Percentiles rank a stretch among this genome's conserved stretches.
Evolutionary conservation across 1,140 invertebrate species (phyloP).

Genomic region (Pogonomyrmex californicus): DNA sequence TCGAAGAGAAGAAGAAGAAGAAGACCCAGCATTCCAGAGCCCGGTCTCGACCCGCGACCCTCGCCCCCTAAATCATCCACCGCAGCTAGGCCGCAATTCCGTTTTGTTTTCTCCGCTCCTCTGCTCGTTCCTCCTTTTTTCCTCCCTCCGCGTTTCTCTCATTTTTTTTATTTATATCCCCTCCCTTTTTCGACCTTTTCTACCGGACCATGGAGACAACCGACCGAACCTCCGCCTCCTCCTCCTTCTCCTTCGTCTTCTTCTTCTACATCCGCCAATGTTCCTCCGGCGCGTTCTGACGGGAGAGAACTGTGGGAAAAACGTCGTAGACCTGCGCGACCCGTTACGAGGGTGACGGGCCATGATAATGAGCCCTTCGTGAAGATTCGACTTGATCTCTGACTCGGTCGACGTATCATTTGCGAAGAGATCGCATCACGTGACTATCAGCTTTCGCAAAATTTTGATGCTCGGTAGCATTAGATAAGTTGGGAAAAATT

Average conservation of each 20-base stretch:
- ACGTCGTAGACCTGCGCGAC: constrained; percentile 46
- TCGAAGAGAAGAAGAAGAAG: constrained; percentile 67
- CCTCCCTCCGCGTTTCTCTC: constrained; percentile 54
- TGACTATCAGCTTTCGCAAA: neutral
- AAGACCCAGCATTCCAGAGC: constrained; percentile 83
- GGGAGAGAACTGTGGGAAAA: constrained; percentile 77
- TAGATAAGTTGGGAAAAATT: neutral
- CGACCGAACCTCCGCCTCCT: constrained; percentile 60
- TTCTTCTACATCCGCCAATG: constrained; percentile 52
- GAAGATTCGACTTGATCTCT: constrained; percentile 34
- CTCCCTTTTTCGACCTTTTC: constrained; percentile 68
- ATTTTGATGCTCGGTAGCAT: neutral
- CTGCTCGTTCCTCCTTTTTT: constrained; percentile 65
- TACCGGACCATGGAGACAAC: constrained; percentile 76
- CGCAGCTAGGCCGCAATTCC: constrained; percentile 82
- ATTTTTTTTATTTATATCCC: constrained; percentile 73
- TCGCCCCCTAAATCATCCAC: constrained; percentile 87
- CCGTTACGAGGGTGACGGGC: constrained; percentile 36
- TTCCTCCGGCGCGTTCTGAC: constrained; percentile 60
- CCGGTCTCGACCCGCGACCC: constrained; percentile 86
- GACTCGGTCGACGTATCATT: constrained; percentile 25
- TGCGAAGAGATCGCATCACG: neutral
- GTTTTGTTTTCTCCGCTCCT: constrained; percentile 82
- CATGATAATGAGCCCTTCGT: constrained; percentile 49
- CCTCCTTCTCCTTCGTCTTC: constrained; percentile 45